Evolutionary conservation across 2,888 invertebrate species (phyloP).

Genomic region (Steinernema hermaphroditum): DNA sequence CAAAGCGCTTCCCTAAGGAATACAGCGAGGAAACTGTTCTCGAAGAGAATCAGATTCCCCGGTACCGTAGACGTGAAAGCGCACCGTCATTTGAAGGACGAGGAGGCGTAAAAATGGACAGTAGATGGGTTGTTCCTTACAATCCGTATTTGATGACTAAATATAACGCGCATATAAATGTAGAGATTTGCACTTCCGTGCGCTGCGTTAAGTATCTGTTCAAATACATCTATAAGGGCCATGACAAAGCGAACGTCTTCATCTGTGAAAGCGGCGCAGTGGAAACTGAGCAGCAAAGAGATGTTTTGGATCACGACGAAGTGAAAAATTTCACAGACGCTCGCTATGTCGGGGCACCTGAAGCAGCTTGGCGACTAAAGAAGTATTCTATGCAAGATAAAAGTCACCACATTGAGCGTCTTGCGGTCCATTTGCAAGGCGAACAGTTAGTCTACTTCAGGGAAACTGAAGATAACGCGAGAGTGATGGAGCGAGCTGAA

Average conservation of each 20-base stretch:
- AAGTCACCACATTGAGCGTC: conserved; percentile 35
- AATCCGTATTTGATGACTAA: conserved; percentile 55
- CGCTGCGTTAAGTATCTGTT: conserved; percentile 54
- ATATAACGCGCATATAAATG: conserved; percentile 67
- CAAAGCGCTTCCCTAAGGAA: neutral
- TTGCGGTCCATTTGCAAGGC: conserved; percentile 42
- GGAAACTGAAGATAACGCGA: conserved; percentile 12
- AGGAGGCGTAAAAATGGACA: neutral
- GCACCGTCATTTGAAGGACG: neutral
- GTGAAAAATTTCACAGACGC: conserved; percentile 60
- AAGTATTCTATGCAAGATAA: conserved; percentile 44
- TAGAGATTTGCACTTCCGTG: conserved; percentile 57
- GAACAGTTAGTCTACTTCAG: conserved; percentile 36
- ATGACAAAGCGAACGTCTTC: conserved; percentile 39
- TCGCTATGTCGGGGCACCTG: conserved; percentile 61
- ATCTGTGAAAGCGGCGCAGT: conserved; percentile 19
- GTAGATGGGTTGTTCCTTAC: conserved; percentile 13
- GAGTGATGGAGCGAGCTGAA: neutral
- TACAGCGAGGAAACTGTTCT: neutral
- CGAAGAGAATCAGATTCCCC: neutral
- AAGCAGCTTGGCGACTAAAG: conserved; percentile 62
- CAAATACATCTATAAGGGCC: conserved; percentile 58
- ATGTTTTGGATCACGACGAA: conserved; percentile 54
- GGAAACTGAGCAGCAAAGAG: neutral
- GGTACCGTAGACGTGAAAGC: neutral